Base-by-base conservation (phyloP, 2,888 invertebrate genomes). In the Steromphala cineraria region DNA sequence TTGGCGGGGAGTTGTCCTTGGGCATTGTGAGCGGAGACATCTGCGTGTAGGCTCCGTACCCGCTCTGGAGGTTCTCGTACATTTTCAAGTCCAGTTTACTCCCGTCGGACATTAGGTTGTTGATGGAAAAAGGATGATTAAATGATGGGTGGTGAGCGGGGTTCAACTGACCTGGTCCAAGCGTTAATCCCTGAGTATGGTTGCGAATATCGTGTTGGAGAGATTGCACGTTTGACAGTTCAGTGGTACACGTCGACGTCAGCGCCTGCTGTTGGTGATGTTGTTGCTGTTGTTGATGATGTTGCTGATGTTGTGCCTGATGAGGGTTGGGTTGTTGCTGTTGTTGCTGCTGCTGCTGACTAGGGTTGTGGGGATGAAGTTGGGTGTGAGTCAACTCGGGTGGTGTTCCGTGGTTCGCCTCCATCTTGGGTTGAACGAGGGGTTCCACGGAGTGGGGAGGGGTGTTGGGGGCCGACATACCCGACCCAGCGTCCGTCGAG, bases 61-160 rank as follows among this genome's bases (percentile, higher is more conserved):
- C 89, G 21, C 86, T 86, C 80, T 90, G 90, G 90, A 91, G 89
- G 46, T 85, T 82, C 83, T 91, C 97, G 94, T 98, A 98, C 97
- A 98, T 97, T 94, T 97, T 98, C 90, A 97, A 96, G 94, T 98
- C 98, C 87, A 97, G 95, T 94, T 97, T 97, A 87, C 96, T 96
- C 93, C 97, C 97, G 78, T 91, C 90, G 28, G 92, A 98, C 85
- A 98, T 95, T 92, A 98, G 95, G 94, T 98, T 96, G 90, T 97
- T 98, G 94, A 98, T 98, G 93, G 97, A 97, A 95, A 98, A 98
- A 31, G 98, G 98, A 93, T 98, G 98, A 95, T 96, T 93, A 84
- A 92, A 93, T 36, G 92, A 90, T 8, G 53, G 76, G 19, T 76
- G 76, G 86, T 93, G 93, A 52, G 92, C 91, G 78, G 92, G 91